Evolutionary conservation across 1,140 invertebrate species (phyloP).

Genomic region (Lineus longissimus): DNA sequence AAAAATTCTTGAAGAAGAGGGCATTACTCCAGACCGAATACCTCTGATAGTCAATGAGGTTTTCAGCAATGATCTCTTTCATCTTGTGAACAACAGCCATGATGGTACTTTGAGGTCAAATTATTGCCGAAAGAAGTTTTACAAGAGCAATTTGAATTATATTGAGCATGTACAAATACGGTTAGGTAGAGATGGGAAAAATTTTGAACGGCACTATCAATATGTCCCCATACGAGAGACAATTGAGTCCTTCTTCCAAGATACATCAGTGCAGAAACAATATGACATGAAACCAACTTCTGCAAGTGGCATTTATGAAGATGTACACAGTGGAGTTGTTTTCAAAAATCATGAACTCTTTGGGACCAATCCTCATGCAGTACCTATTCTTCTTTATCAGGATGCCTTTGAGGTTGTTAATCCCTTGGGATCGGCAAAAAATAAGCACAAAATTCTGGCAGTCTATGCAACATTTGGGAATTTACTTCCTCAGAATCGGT

Average conservation of each 20-base stretch:
- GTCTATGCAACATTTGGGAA: slow-evolving; percentile 5
- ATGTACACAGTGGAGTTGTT: neutral
- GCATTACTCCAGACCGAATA: neutral
- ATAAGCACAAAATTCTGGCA: slow-evolving; percentile 4
- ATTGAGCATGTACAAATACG: neutral
- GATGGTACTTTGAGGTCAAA: neutral
- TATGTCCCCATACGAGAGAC: neutral
- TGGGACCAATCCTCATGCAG: neutral
- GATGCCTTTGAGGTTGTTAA: slow-evolving; percentile 10
- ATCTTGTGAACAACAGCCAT: neutral
- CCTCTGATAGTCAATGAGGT: neutral
- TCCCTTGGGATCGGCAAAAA: slow-evolving; percentile 4
- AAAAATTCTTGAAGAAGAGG: neutral
- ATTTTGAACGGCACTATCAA: neutral
- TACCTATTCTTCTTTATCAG: neutral
- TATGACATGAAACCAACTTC: neutral
- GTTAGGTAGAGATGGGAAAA: neutral
- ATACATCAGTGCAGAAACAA: neutral
- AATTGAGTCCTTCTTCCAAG: neutral
- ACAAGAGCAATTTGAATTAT: neutral
- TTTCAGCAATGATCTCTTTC: neutral
- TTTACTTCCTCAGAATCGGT: slow-evolving; percentile 7
- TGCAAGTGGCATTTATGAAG: neutral
- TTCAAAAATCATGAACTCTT: neutral
- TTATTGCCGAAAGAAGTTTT: neutral